Base-by-base conservation (phyloP, 2,113 vertebrate species). In the Rafetus swinhoei region DNA sequence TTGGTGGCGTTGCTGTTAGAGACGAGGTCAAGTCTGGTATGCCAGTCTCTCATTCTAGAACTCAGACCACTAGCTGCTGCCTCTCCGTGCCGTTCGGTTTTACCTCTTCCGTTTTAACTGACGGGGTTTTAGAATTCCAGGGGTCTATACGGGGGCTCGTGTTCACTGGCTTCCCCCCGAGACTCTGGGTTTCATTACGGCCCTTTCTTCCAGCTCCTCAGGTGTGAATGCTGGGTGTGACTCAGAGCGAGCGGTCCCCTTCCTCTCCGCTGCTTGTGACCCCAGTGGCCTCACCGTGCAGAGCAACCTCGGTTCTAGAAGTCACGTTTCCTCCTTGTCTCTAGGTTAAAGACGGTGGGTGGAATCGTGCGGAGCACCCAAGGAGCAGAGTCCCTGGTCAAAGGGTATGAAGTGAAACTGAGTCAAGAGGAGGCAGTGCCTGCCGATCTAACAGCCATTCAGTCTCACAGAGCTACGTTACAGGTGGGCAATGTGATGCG, bases 401-500 rank as follows among this genome's bases (percentile, higher is more conserved):
- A 98, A 93, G 99, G 98, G 72, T 99, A 98, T 1, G 99, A 99
- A 97, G 98, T 98, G 88, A 98, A 98, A 92, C 97, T 99, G 82
- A 99, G 99, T 95, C 99, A 99, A 89, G 99, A 99, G 92, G 99
- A 99, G 96, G 98, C 98, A 0, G 99, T 99, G 7, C 98, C 99
- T 0, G 98, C 99, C 1, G 99, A 99, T 97, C 98, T 98, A 19
- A 59, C 90, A 0, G 98, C 98, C 54, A 98, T 99, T 85, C 98
- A 98, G 22, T 96, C 96, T n/a, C 98, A 99, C 93, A 96, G 97
- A 77, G 94, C 97, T 0, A 97, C 98, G 0, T 89, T 99, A 5
- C 97, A 93, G 98, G 99, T 99, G 50, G 95, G 97, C 60, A 21
- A 60, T 16, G 39, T 1, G 35, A 27, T 0, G 32, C 87, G 86